A percentile compares a stretch with the other conserved stretches of the same genome.
Conservation (phyloP, 2,797 vertebrate genomes). For the Sciaenops ocellatus region DNA sequence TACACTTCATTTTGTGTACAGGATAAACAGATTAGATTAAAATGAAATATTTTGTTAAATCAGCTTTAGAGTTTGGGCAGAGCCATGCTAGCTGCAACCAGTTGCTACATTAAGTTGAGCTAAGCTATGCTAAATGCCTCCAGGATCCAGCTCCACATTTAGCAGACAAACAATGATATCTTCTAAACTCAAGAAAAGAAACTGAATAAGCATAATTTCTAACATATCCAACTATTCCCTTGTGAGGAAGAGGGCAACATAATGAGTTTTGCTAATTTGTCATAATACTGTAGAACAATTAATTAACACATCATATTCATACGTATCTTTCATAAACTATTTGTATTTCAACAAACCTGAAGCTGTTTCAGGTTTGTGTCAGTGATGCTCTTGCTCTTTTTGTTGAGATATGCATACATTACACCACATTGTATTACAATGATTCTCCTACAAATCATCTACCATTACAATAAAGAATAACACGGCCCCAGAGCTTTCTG, state of each 20-base stretch:
- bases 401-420: neutral
- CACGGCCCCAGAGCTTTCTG: conserved; percentile 11
- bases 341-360: neutral
- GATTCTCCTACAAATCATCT: conserved; percentile 16
- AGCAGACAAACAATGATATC: neutral
- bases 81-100: too few species aligned
- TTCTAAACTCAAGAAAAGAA: neutral
- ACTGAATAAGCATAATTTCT: neutral
- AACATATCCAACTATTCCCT: too few species aligned
- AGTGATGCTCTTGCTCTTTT: neutral
- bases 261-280: neutral
- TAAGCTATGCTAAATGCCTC: neutral
- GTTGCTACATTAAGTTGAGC: neutral
- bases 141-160: neutral
- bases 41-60: too few species aligned
- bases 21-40: neutral
- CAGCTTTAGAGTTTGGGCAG: too few species aligned
- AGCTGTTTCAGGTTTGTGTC: neutral
- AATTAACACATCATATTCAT: neutral
- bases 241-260: too few species aligned
- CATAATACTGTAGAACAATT: neutral
- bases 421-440: neutral
- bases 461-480: conserved; percentile 23
- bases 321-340: neutral
- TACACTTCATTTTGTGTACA: neutral